A percentile compares a stretch with the other conserved stretches of the same genome.
These are phyloP conservation scores for Athalia cordata DNA, from an alignment of 2,888 invertebrate species.

Conservation along the genomic window DNA sequence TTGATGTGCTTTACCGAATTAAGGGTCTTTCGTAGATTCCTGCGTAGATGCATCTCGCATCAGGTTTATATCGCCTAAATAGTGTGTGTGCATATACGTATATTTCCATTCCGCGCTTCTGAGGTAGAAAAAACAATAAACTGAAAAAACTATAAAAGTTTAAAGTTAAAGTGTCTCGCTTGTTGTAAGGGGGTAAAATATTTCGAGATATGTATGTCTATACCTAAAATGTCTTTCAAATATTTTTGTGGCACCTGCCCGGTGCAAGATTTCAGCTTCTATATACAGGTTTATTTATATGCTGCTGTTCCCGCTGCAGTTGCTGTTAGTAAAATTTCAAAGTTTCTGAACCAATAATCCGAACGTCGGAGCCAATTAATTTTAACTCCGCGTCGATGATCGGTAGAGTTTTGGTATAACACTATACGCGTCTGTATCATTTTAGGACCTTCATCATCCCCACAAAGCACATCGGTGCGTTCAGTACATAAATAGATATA, in stretches of 20 bases:
- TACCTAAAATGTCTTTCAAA: conserved; percentile 1
- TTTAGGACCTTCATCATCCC: conserved; percentile 20
- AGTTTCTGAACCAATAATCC: neutral
- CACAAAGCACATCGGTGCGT: conserved; percentile 3
- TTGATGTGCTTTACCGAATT: neutral
- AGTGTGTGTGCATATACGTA: neutral
- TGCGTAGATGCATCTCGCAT: neutral
- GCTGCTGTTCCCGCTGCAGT: neutral
- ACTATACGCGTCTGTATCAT: conserved; percentile 15
- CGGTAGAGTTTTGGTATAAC: neutral
- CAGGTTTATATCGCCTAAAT: too few species aligned
- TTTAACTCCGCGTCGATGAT: conserved; percentile 20
- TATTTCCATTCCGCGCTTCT: neutral
- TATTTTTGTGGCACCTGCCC: conserved; percentile 18
- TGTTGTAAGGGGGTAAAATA: neutral
- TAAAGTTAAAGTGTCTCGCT: conserved; percentile 17
- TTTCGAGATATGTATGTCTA: neutral
- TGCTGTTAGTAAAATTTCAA: neutral
- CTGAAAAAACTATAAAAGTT: conserved; percentile 24
- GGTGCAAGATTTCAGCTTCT: neutral
- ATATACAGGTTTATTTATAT: neutral
- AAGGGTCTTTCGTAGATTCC: neutral
- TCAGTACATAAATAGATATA: neutral
- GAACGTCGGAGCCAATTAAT: conserved; percentile 23
- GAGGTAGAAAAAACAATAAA: conserved; percentile 33